Conservation (phyloP, 2,113 vertebrate genomes). For the Xenopus borealis region DNA sequence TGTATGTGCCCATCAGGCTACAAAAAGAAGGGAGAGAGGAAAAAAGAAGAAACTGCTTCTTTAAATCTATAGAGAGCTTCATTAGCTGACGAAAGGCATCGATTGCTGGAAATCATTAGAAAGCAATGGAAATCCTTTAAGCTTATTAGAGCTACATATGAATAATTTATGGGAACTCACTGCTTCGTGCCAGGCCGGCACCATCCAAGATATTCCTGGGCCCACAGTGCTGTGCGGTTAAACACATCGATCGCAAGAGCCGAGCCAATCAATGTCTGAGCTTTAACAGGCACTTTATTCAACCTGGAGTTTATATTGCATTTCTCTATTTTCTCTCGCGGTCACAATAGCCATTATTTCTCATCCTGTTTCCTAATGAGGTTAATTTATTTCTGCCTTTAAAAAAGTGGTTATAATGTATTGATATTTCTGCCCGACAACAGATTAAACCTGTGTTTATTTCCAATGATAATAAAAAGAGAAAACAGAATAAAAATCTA, state of each 20-base stretch:
- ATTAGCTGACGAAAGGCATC: neutral
- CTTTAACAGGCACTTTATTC: slow-evolving; percentile 9
- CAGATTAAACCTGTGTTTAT: no score
- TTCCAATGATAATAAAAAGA: no score
- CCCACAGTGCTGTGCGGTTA: slow-evolving; percentile 3
- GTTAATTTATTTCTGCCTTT: neutral
- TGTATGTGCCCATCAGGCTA: no score
- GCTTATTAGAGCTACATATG: slow-evolving; percentile 28
- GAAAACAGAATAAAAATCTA: no score
- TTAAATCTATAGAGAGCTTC: neutral
- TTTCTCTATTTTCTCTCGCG: neutral
- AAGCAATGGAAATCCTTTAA: slow-evolving; percentile 24
- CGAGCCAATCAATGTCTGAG: slow-evolving; percentile 10
- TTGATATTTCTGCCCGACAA: no score
- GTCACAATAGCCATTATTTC: neutral
- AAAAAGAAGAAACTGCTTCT: neutral
- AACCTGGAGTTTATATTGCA: no score
- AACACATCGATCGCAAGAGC: slow-evolving; percentile 9
- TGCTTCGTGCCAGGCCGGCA: slow-evolving; percentile 8
- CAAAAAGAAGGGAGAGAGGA: no score
- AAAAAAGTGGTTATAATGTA: no score
- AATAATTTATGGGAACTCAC: slow-evolving; percentile 26
- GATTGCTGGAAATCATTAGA: slow-evolving; percentile 30
- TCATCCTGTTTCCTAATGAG: neutral
- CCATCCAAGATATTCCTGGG: neutral